Evolutionary conservation across 2,113 vertebrate species (phyloP), one percentile per base, ranked within the genome.

Genomic region (Oryzias melastigma): DNA sequence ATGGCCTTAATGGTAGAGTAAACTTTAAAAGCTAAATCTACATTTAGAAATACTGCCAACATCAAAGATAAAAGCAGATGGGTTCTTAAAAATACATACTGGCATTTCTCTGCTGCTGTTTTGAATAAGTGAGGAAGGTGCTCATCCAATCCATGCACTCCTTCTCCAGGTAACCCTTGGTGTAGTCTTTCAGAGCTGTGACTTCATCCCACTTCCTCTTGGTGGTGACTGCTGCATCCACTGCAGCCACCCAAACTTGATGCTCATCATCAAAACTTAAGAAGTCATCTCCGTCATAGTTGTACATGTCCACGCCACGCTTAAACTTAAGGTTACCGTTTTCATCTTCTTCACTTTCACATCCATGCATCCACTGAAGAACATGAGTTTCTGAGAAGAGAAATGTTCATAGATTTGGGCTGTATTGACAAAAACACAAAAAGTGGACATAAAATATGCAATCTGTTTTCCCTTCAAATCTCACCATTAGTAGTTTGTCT

Each of bases 361-460:
- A 90, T 41, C 90, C 89, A 7, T 85, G 86, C 62, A 20, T 58
- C 87, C 87, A 86, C 82, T 90, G 88, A 0, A 89, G 85, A 3
- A 81, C 16, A 7, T 89, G 89, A 14, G 66, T 0, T 3, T 77
- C 88, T 87, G 62, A 19, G 14, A 1, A 0, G 16, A 44, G 12
- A 17, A 49, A 1, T 4, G 27, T 0, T 4, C 27, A 5, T 19
- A 3, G 8, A 17, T 14, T 19, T 8, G 7, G 3, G 3, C 10
- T 35, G 25, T 5, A 27, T 13, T 35, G 10, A 35, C 29, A 1
- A 35, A 3, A 29, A 52, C 16, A 16, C 16, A 55, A 4, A 10
- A 14, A 15, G 47, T 4, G 2, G 14, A 35, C 35, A 35, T 10
- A 35, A 35, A 1, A 35, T 7, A 2, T 7, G 10, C 7, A 8